These are phyloP conservation scores for Catocala fraxini DNA, from an alignment of 2,888 invertebrate genomes.

Conservation along the genomic window DNA sequence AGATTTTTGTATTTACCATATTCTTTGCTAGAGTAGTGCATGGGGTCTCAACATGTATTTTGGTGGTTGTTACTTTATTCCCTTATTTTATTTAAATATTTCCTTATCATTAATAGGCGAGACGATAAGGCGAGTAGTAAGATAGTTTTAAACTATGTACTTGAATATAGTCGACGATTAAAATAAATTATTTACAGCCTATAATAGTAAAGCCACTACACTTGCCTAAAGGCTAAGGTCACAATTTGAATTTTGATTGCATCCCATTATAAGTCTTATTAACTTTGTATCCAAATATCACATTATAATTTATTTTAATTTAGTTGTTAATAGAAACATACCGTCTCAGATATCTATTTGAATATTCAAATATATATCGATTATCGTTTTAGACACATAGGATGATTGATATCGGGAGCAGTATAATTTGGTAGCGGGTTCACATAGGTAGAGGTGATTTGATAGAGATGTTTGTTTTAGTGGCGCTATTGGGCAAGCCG, in stretches of 20 bases:
- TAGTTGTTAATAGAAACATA: slow-evolving; percentile 63
- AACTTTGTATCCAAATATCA: slow-evolving; percentile 42
- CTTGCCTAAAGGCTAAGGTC: not conserved
- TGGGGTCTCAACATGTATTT: too few species aligned
- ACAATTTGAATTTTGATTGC: slow-evolving; percentile 14
- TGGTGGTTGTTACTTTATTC: too few species aligned
- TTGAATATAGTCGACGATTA: too few species aligned
- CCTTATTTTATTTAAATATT: too few species aligned
- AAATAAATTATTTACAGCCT: too few species aligned
- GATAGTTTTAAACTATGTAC: too few species aligned
- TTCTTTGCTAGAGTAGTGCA: too few species aligned
- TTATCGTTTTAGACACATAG: slow-evolving; percentile 67
- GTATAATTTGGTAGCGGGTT: slow-evolving; percentile 67
- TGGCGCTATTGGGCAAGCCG: slow-evolving; percentile 67
- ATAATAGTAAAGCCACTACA: not conserved
- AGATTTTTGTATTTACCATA: too few species aligned
- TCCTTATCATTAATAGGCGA: too few species aligned
- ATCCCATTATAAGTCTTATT: slow-evolving; percentile 27
- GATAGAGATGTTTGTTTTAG: slow-evolving; percentile 86
- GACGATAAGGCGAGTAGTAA: too few species aligned
- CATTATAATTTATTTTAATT: slow-evolving; percentile 65
- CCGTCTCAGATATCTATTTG: slow-evolving; percentile 65
- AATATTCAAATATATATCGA: slow-evolving; percentile 71
- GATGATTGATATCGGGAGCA: slow-evolving; percentile 78
- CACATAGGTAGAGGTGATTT: slow-evolving; percentile 69